Evolutionary conservation across 1,140 invertebrate genomes (phyloP).

Genomic region (Conus betulinus): DNA sequence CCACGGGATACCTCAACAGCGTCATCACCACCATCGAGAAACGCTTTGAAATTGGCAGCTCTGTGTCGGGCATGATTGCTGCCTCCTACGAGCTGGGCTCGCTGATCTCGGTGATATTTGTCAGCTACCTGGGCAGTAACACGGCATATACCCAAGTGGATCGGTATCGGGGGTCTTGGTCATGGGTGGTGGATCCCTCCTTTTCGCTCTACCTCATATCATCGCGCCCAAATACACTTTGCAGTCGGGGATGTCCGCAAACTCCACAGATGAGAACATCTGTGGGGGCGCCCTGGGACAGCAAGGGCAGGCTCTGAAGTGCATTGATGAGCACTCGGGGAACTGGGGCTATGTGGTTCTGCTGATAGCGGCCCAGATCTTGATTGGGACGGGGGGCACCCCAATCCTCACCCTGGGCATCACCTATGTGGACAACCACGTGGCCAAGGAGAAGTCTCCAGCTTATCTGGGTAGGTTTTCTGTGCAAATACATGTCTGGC

Average conservation of each 20-base stretch:
- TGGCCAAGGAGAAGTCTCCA: conserved; percentile 77
- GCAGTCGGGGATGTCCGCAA: conserved; percentile 74
- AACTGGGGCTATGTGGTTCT: conserved; percentile 77
- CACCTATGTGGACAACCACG: conserved; percentile 80
- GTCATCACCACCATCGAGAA: conserved; percentile 98
- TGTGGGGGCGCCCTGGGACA: conserved; percentile 46
- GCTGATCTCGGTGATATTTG: conserved; percentile 94
- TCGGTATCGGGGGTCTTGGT: conserved; percentile 92
- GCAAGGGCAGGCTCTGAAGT: conserved; percentile 48
- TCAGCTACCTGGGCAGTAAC: conserved; percentile 94
- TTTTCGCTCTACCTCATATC: conserved; percentile 84
- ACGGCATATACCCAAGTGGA: conserved; percentile 97
- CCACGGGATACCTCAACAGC: conserved; percentile 89
- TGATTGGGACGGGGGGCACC: conserved; percentile 79
- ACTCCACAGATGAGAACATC: conserved; percentile 66
- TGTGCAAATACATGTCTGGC: not conserved
- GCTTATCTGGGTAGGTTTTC: conserved; percentile 77
- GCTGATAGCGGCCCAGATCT: conserved; percentile 77
- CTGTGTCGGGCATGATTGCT: conserved; percentile 92
- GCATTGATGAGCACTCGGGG: conserved; percentile 68
- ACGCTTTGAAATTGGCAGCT: conserved; percentile 95
- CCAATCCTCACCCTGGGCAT: conserved; percentile 79
- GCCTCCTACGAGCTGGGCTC: conserved; percentile 97
- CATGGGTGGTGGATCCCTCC: conserved; percentile 90
- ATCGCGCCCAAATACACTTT: conserved; percentile 75